Conservation (phyloP, 2,888 invertebrate genomes). For the Petrolisthes cinctipes region DNA sequence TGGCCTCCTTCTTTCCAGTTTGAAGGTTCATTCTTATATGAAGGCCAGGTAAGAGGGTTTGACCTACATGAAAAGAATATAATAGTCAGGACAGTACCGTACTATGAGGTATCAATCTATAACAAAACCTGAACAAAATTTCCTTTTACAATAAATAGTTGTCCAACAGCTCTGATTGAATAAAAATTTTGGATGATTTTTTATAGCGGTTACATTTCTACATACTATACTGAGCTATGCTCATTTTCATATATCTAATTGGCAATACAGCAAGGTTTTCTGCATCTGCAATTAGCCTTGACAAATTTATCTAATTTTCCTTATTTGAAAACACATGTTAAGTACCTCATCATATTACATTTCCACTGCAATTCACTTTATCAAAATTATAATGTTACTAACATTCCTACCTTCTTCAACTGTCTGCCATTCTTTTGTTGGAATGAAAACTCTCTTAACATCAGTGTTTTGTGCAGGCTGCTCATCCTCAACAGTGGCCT, state of each 20-base stretch:
- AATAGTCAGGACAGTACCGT: background rate
- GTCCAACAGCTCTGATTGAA: too few species aligned
- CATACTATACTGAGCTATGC: too few species aligned
- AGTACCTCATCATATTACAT: background rate
- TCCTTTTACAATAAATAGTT: too few species aligned
- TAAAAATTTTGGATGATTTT: too few species aligned
- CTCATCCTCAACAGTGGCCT: constrained; percentile 22
- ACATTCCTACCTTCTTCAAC: constrained; percentile 37
- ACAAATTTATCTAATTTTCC: too few species aligned
- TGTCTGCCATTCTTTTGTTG: constrained; percentile 49
- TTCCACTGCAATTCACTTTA: background rate
- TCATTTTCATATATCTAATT: too few species aligned
- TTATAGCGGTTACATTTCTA: too few species aligned
- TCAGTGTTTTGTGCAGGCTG: background rate
- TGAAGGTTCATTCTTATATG: constrained; percentile 82
- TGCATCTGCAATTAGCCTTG: too few species aligned
- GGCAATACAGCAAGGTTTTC: too few species aligned
- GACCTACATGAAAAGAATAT: constrained; percentile 72
- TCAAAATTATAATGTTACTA: background rate
- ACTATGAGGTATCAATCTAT: too few species aligned
- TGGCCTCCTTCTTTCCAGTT: constrained; percentile 82
- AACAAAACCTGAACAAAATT: too few species aligned
- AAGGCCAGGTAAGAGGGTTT: constrained; percentile 80
- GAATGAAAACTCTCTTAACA: constrained; percentile 45
- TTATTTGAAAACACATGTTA: too few species aligned